phyloP scores from a whole-genome alignment of 2,113 vertebrate genomes.

The Octodon degus region DNA sequence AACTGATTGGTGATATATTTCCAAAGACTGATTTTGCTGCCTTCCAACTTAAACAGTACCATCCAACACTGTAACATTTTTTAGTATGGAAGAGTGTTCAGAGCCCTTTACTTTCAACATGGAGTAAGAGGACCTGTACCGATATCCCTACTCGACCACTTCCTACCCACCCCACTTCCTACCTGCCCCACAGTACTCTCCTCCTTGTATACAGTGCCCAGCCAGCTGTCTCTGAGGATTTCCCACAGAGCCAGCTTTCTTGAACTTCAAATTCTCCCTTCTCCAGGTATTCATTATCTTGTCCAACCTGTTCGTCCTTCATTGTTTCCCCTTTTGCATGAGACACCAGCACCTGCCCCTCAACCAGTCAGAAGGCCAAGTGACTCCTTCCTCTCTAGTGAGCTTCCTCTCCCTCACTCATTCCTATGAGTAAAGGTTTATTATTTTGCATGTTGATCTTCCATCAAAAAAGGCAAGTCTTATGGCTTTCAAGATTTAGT shows the following conservation, averaged over 20 bases:
- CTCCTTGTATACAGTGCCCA: background rate
- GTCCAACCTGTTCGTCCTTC: background rate
- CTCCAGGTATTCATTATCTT: background rate
- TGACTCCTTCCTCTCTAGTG: background rate
- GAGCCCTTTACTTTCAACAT: background rate
- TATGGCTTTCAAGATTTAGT: background rate
- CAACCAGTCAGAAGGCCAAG: background rate
- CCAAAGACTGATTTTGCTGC: constrained; percentile 26
- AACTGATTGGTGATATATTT: background rate
- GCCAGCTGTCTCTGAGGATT: background rate
- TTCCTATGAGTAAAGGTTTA: background rate
- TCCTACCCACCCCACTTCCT: background rate
- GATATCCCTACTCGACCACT: background rate
- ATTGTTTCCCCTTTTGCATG: background rate
- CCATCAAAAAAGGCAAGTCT: background rate
- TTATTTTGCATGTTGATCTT: background rate
- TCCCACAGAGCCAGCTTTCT: background rate
- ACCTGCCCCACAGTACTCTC: background rate
- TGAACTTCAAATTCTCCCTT: background rate
- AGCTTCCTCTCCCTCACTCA: too few species aligned
- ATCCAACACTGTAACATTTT: background rate
- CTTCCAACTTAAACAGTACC: background rate
- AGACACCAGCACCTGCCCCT: background rate
- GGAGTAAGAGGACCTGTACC: background rate
- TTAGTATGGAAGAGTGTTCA: background rate